Conservation (phyloP, 2,113 vertebrate species). For the Picathartes gymnocephalus region DNA sequence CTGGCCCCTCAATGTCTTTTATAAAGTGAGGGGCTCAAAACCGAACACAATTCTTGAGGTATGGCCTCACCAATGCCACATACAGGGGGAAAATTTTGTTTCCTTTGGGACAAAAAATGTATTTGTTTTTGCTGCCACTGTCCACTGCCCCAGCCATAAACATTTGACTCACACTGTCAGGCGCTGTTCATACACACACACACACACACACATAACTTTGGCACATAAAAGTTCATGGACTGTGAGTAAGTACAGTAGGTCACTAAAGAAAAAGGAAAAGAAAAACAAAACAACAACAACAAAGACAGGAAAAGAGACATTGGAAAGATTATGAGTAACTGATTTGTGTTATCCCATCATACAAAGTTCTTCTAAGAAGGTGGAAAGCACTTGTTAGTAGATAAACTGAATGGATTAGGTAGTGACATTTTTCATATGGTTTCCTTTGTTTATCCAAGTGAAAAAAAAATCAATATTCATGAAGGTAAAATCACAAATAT, state of each 20-base stretch:
- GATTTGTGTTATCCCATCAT: background rate
- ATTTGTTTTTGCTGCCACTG: background rate
- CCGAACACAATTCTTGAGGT: fast-evolving
- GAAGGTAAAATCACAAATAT: background rate
- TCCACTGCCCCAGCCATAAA: background rate
- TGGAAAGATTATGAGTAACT: background rate
- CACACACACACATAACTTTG: background rate
- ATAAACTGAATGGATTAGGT: background rate
- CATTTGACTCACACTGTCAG: background rate
- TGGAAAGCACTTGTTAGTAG: background rate
- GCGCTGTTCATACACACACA: background rate
- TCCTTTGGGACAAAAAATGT: background rate
- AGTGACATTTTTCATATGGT: background rate
- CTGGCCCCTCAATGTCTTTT: background rate
- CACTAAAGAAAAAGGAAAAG: background rate
- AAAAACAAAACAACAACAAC: background rate
- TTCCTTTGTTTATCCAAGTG: background rate
- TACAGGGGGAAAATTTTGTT: background rate
- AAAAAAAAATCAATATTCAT: background rate
- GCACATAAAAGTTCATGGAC: background rate
- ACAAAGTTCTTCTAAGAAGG: background rate
- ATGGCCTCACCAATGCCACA: background rate
- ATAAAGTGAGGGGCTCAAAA: background rate
- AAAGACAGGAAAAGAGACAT: background rate
- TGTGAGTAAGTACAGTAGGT: background rate